Evolutionary conservation across 2,888 invertebrate species (phyloP), one percentile per base, ranked within the genome.

Genomic region (Nephrotoma guestfalica): DNA sequence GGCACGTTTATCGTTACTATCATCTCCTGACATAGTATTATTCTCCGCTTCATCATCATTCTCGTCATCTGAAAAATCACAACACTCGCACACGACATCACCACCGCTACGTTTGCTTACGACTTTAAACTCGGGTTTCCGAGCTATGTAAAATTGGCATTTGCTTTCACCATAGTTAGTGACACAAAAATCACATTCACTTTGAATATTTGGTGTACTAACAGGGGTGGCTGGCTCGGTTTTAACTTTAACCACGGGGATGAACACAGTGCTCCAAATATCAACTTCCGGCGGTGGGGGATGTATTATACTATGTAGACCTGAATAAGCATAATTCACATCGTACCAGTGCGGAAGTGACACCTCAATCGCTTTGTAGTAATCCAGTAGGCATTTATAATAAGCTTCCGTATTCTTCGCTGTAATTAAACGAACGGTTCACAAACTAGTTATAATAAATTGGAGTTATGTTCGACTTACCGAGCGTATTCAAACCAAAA

Each of bases 31-130:
- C 57, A 86, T 83, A 83, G 87, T 87, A 86, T 86, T 87, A 87
- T 86, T 87, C 86, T 86, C 89, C 85, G 9, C 41, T 15, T 85
- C 13, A 41, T 43, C 86, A 85, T 86, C 45, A 13, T 42, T 51
- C 85, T 86, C 87, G 42, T 86, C 87, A 15, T 92, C 92, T 2
- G 91, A 90, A 87, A 92, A 92, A 87, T 93, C 93, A 91, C 95
- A 95, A 91, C 95, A 95, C 87, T 94, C 93, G 91, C 95, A 95
- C 89, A 94, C 91, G 18, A 93, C 91, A 15, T 91, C 90, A 88
- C 93, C 93, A 3, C 91, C 91, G 86, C 90, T 91, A n/a, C 90
- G 89, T 5, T 90, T 89, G 85, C 92, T 92, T 88, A 92, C 93
- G 51, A 91, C 89, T 87, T 92, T 86, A 87, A 89, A 92, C 88